Evolutionary conservation across 1,140 invertebrate genomes (phyloP).

Genomic region (Drepana arcuata): DNA sequence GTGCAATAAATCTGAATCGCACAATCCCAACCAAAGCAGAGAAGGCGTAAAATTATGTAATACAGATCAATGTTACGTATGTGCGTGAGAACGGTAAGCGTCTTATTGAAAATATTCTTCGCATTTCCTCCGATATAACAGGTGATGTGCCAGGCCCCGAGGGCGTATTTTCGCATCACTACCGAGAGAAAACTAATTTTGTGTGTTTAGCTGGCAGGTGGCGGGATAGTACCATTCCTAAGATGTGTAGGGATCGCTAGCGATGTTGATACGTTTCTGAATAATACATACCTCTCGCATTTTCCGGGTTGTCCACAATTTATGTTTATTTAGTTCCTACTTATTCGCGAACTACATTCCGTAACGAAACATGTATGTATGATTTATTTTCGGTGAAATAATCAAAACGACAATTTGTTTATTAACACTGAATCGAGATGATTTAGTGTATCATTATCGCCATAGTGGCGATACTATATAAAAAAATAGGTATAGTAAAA

Average conservation of each 20-base stretch:
- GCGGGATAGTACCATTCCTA: slow-evolving; percentile 7
- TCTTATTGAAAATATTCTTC: slow-evolving; percentile 10
- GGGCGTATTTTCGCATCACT: slow-evolving; percentile 11
- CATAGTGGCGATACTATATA: too few relatives aligned
- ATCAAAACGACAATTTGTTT: too few relatives aligned
- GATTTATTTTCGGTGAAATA: too few relatives aligned
- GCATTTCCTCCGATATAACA: slow-evolving; percentile 9
- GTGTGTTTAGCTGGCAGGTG: slow-evolving; percentile 17
- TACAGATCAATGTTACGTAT: neutral
- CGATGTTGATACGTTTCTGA: slow-evolving; percentile 8
- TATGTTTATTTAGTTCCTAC: too few relatives aligned
- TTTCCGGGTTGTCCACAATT: slow-evolving; percentile 2
- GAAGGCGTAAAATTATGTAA: too few relatives aligned
- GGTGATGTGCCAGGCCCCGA: slow-evolving; percentile 5
- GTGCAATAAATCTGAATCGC: too few relatives aligned
- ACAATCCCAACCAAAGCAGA: too few relatives aligned
- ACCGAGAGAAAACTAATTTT: slow-evolving; percentile 29
- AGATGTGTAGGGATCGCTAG: slow-evolving; percentile 14
- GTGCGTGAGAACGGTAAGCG: neutral
- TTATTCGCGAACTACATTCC: too few relatives aligned
- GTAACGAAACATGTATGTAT: too few relatives aligned
- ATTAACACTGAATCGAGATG: too few relatives aligned
- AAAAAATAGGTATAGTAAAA: too few relatives aligned
- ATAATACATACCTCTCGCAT: slow-evolving; percentile 4
- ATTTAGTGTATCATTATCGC: too few relatives aligned